phyloP scores from a whole-genome alignment of 2,113 vertebrate species.

The Microcebus griseorufus region DNA sequence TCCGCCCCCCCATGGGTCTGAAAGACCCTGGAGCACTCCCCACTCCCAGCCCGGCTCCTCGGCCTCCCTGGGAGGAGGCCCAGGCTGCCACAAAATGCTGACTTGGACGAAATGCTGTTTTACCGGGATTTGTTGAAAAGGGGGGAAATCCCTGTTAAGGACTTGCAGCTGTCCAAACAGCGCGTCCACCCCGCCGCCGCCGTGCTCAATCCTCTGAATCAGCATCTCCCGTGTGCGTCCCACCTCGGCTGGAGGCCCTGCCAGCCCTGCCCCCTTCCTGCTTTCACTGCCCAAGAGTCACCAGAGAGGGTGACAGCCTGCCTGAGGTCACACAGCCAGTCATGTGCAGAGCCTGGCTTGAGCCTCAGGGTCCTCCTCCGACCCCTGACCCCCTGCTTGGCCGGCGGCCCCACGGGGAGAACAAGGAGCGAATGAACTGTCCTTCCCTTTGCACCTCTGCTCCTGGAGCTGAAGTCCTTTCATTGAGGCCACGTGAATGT shows the following conservation, averaged over 20 bases:
- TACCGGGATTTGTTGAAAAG: slow-evolving; percentile 84
- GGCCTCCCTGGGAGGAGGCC: slow-evolving; percentile 57
- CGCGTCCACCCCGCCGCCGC: slow-evolving; percentile 68
- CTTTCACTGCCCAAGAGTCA: not conserved
- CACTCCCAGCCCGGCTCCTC: slow-evolving; percentile 13
- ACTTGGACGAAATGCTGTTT: slow-evolving; percentile 84
- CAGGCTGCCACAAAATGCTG: slow-evolving; percentile 77
- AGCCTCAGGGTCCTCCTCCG: not conserved
- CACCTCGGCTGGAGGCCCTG: slow-evolving; percentile 64
- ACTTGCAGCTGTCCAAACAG: slow-evolving; percentile 88
- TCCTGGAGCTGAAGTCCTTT: not conserved
- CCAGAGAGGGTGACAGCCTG: slow-evolving; percentile 29
- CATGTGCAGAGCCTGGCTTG: not conserved
- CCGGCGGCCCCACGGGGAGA: not conserved
- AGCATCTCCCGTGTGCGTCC: slow-evolving; percentile 81
- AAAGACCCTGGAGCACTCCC: slow-evolving; percentile 11
- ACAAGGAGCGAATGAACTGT: not conserved
- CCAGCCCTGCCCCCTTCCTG: slow-evolving; percentile 20
- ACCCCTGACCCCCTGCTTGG: not conserved
- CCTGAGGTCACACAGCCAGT: slow-evolving; percentile 20
- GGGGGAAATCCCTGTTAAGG: slow-evolving; percentile 83
- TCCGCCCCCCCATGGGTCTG: not conserved
- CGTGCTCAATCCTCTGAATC: slow-evolving; percentile 81
- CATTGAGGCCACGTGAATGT: not conserved
- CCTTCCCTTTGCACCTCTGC: not conserved